A percentile compares a stretch with the other conserved stretches of the same genome.
Evolutionary conservation across 2,888 invertebrate genomes (phyloP).

Genomic region (Macrophya annulata): DNA sequence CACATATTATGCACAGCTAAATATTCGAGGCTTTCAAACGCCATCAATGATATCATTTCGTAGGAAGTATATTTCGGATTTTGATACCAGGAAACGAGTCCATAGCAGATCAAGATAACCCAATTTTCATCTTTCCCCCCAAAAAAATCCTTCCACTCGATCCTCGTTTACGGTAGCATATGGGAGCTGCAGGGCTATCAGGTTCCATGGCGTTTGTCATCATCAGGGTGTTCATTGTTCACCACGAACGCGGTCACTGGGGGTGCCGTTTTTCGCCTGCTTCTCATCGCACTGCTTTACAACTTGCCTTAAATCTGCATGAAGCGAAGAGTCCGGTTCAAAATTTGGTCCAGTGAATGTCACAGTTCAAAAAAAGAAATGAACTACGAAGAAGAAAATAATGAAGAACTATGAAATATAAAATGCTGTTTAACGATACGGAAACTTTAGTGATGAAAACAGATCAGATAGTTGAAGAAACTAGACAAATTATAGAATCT

Average conservation of each 20-base stretch:
- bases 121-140: neutral
- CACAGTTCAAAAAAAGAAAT: neutral
- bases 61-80: neutral
- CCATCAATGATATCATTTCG: too few relatives aligned
- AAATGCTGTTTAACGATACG: neutral
- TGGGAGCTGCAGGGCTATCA: constrained; percentile 73
- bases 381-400: neutral
- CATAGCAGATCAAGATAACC: neutral
- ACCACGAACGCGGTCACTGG: constrained; percentile 53
- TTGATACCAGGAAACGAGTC: neutral
- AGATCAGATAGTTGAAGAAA: neutral
- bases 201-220: constrained; percentile 78
- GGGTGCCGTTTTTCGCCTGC: constrained; percentile 39
- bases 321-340: neutral
- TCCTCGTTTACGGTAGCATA: constrained; percentile 70
- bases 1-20: neutral
- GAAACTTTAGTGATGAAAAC: neutral
- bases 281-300: neutral
- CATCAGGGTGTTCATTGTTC: constrained; percentile 77
- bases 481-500: neutral
- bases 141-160: neutral
- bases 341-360: neutral
- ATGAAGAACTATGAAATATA: neutral
- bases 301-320: constrained; percentile 1
- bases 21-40: neutral